Evolutionary conservation across 2,113 vertebrate species (phyloP).

Genomic region (Silurus asotus): DNA sequence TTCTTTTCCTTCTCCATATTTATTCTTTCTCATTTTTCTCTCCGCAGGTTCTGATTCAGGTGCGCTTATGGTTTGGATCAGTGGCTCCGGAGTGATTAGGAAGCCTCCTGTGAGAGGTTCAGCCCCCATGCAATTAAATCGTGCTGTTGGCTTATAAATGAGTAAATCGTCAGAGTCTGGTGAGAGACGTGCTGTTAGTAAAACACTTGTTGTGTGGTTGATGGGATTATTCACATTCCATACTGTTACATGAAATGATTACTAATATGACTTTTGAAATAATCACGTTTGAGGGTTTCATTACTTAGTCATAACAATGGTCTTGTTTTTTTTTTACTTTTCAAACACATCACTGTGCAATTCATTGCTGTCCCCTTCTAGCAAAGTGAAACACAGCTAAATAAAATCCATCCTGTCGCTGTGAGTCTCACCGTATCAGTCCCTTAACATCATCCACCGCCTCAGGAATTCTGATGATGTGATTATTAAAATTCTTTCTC

Average conservation of each 20-base stretch:
- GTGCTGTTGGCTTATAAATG: not conserved
- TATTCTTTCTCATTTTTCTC: not conserved
- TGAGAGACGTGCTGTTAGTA: not conserved
- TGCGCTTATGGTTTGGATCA: not conserved
- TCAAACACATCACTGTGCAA: not conserved
- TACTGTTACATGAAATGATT: not conserved
- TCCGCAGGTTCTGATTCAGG: not conserved
- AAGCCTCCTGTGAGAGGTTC: not conserved
- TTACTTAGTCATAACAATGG: not conserved
- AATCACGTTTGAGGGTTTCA: not conserved
- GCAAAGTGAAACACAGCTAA: not conserved
- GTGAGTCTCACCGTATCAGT: not conserved
- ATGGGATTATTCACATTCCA: not conserved
- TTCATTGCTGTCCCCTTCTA: not conserved
- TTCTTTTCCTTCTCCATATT: not conserved
- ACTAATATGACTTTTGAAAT: not conserved
- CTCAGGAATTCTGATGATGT: not conserved
- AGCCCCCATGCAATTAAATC: constrained; percentile 10
- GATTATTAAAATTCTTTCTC: not conserved
- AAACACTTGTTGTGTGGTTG: not conserved
- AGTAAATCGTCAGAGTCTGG: not conserved
- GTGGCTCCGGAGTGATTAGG: not conserved
- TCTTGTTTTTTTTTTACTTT: not conserved
- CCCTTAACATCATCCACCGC: not conserved
- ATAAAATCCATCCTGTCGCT: not conserved